phyloP scores from a whole-genome alignment of 2,888 invertebrate genomes.

The Megastigmus dorsalis region DNA sequence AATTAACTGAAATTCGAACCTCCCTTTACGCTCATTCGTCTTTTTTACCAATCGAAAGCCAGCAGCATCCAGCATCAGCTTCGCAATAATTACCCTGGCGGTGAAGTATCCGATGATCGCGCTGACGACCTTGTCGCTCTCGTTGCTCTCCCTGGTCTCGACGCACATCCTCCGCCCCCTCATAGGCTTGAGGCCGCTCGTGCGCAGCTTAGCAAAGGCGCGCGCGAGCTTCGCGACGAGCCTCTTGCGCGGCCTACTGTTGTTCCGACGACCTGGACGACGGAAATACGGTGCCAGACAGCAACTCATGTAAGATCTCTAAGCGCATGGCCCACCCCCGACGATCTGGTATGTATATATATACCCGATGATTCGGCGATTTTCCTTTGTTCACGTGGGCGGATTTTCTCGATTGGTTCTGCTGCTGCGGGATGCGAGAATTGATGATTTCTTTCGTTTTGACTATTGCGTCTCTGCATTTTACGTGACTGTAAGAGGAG shows the following conservation, averaged over 20 bases:
- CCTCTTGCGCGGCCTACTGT: neutral
- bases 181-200: neutral
- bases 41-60: too few species aligned
- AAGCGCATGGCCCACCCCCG: constrained; percentile 3
- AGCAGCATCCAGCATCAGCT: too few species aligned
- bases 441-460: constrained; percentile 15
- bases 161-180: constrained; percentile 51
- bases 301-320: constrained; percentile 11
- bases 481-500: neutral
- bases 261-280: neutral
- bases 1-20: too few species aligned
- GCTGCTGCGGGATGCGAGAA: neutral
- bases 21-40: too few species aligned
- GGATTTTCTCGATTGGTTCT: neutral
- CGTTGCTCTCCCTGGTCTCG: constrained; percentile 58
- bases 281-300: neutral
- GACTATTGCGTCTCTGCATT: neutral
- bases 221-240: neutral
- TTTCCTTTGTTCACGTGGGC: neutral
- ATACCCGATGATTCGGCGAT: constrained; percentile 34
- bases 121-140: constrained; percentile 67
- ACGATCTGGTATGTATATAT: too few species aligned
- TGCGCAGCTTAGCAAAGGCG: neutral
- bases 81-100: constrained; percentile 67
- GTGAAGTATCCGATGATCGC: constrained; percentile 70